Base-by-base conservation (phyloP, 2,888 invertebrate species). In the Eupithecia subfuscata region DNA sequence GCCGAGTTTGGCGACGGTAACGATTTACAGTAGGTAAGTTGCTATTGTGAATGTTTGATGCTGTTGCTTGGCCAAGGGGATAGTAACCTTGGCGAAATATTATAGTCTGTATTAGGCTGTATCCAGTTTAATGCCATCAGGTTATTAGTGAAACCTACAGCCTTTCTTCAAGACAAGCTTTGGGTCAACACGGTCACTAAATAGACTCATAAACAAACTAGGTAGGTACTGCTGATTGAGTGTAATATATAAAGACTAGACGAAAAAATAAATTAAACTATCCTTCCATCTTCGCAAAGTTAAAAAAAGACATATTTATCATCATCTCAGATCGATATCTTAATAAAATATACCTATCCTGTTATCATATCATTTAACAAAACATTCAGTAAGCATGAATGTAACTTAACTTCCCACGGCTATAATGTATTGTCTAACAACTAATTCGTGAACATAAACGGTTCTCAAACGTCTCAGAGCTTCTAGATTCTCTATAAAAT, bases 11-110 rank as follows among this genome's bases (percentile, higher is more conserved):
- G 74, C 72, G 79, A 69, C 75, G 67, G 71, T 74, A 75, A 73
- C 75, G 75, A 79, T 77, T 76, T 79, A 79, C 75, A 48, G 76
- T 75, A 73, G 72, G 25, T 67, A 22, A 60, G 60, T 34, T 67
- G 40, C 37, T 37, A 67, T 67, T 69, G 65, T 71, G 56, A 43
- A 70, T 52, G 65, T 37, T 65, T 40, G 22, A 60, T 34, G 43
- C 68, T 30, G 67, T 34, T 67, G 67, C 40, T 40, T 40, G 22
- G 68, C 43, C 68, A 68, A 68, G 43, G 25, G 43, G 37, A 68
- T 52, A 52, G 52, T 52, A 11, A 52, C 52, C 52, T 52, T 52
- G n/a, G 52, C 52, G 9, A 52, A 22, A 22, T 56, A 56, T 2
- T 56, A 56, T 22, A 52, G 52, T 52, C 52, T 8, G 8, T n/a